Evolutionary conservation across 2,888 invertebrate species (phyloP).

Genomic region (Cryptus viduatorius): DNA sequence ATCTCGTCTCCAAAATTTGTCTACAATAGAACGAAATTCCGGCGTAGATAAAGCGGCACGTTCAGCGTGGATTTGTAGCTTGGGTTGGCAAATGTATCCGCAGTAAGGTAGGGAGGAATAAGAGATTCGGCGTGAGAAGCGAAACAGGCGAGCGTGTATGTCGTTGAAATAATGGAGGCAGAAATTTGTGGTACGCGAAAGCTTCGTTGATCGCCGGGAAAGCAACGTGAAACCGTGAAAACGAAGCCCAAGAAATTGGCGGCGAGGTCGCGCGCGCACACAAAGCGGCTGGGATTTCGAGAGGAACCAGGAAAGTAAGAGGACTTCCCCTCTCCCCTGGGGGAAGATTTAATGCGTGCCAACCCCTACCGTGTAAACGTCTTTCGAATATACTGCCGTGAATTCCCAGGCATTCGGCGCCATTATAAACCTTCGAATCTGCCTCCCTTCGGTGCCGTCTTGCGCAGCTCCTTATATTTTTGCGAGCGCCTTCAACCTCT

Average conservation of each 20-base stretch:
- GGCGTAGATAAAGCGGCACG: not conserved
- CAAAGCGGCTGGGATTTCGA: slow-evolving; percentile 48
- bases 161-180: slow-evolving; percentile 38
- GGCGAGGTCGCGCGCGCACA: not conserved
- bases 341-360: slow-evolving; percentile 72
- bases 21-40: not conserved
- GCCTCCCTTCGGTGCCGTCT: slow-evolving; percentile 62
- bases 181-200: slow-evolving; percentile 24
- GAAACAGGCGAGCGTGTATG: slow-evolving; percentile 10
- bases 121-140: slow-evolving; percentile 23
- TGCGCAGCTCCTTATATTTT: slow-evolving; percentile 34
- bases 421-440: slow-evolving; percentile 70
- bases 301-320: slow-evolving; percentile 65
- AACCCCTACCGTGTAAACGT: slow-evolving; percentile 73
- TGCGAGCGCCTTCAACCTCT: slow-evolving; percentile 35
- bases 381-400: slow-evolving; percentile 71
- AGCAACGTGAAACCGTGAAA: slow-evolving; percentile 30
- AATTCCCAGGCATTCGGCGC: slow-evolving; percentile 67
- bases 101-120: not conserved
- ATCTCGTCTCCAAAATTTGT: not conserved
- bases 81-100: slow-evolving; percentile 43
- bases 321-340: slow-evolving; percentile 55
- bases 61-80: slow-evolving; percentile 48
- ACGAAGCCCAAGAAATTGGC: slow-evolving; percentile 30
- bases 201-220: slow-evolving; percentile 41